Conservation (phyloP, 2,888 invertebrate species). For the Sepioteuthis lessoniana region DNA sequence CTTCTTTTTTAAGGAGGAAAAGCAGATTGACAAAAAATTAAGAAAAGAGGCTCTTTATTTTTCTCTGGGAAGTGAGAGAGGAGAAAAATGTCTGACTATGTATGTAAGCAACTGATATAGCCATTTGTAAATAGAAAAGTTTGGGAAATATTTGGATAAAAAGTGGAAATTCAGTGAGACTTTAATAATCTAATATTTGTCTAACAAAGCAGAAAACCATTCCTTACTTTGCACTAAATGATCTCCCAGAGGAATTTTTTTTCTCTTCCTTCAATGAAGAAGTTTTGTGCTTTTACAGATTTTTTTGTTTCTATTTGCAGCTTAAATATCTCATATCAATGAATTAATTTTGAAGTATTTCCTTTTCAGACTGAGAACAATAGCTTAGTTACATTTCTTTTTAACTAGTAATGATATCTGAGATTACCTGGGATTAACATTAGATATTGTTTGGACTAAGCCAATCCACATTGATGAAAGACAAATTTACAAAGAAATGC, state of each 20-base stretch:
- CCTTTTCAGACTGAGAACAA: no score
- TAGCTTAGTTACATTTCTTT: no score
- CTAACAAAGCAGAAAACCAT: neutral
- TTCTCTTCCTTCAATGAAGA: neutral
- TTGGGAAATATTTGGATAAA: neutral
- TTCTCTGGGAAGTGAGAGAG: neutral
- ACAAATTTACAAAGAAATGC: no score
- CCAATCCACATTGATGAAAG: no score
- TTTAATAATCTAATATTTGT: constrained; percentile 33
- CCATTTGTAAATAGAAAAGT: neutral
- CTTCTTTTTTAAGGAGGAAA: neutral
- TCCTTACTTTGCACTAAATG: neutral
- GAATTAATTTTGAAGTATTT: no score
- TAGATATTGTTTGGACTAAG: no score
- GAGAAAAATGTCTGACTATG: neutral
- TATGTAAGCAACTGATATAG: neutral
- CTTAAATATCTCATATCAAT: no score
- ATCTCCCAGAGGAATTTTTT: neutral
- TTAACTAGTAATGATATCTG: no score
- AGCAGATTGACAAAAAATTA: neutral
- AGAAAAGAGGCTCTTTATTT: neutral
- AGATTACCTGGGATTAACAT: no score
- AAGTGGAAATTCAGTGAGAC: neutral
- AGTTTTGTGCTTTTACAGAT: neutral
- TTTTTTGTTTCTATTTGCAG: neutral